A percentile compares a stretch with the other conserved stretches of the same genome.
These are phyloP conservation scores for Centropyge bicolor DNA, from an alignment of 2,797 vertebrate species.

Conservation along the genomic window DNA sequence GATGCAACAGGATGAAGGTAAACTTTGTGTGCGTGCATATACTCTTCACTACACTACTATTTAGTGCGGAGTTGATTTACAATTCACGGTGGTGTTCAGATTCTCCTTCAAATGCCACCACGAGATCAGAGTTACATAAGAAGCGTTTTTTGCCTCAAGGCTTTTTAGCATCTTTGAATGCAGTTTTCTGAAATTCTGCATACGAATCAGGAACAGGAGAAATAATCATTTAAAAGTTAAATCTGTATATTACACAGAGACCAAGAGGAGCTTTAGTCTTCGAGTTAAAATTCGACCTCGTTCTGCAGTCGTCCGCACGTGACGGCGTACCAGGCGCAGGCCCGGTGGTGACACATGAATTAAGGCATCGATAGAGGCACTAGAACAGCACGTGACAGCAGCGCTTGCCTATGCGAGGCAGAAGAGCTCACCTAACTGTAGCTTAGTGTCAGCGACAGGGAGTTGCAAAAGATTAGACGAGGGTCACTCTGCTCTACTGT, in stretches of 20 bases:
- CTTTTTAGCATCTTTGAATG: constrained; percentile 36
- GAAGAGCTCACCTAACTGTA: constrained; percentile 63
- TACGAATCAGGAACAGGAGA: constrained; percentile 28
- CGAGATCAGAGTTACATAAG: constrained; percentile 54
- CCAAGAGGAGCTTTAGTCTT: constrained; percentile 35
- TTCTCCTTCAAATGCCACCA: constrained; percentile 50
- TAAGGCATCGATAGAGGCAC: constrained; percentile 87
- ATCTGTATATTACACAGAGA: constrained; percentile 5
- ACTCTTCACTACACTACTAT: constrained; percentile 21
- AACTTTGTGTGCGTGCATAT: constrained; percentile 45
- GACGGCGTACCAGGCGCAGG: constrained; percentile 56
- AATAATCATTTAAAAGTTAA: constrained; percentile 7
- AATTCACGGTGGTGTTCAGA: constrained; percentile 41
- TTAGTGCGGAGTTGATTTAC: constrained; percentile 41
- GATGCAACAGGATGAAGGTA: constrained; percentile 23
- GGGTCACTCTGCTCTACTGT: constrained; percentile 52
- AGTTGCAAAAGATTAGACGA: constrained; percentile 50
- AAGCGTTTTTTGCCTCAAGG: constrained; percentile 39
- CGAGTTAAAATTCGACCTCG: constrained; percentile 38
- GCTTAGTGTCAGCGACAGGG: constrained; percentile 61
- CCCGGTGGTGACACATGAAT: constrained; percentile 73
- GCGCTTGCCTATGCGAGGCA: constrained; percentile 65
- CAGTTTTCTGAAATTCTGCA: constrained; percentile 23
- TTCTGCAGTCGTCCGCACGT: constrained; percentile 53
- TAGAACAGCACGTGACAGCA: constrained; percentile 79